These are phyloP conservation scores for Nymphalis polychloros DNA, from an alignment of 2,888 invertebrate species.

Conservation along the genomic window DNA sequence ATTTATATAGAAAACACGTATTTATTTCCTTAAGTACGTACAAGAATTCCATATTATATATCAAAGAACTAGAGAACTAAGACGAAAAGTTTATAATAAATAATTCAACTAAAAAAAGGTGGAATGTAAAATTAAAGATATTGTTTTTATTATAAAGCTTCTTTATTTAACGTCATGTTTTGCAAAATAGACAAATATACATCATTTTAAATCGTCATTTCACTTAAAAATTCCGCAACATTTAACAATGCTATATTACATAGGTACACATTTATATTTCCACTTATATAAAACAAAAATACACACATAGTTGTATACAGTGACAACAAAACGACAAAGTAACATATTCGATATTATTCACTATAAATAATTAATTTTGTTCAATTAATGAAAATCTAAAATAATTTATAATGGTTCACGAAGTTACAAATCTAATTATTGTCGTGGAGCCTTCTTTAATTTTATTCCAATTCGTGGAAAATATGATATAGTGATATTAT, in stretches of 20 bases:
- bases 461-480: slow-evolving; percentile 45
- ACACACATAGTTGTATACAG: slow-evolving; percentile 25
- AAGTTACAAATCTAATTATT: slow-evolving; percentile 57
- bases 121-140: neutral
- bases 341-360: slow-evolving; percentile 22
- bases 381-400: slow-evolving; percentile 13
- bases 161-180: slow-evolving; percentile 81
- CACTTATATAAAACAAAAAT: slow-evolving; percentile 26
- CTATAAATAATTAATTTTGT: slow-evolving; percentile 4
- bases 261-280: slow-evolving; percentile 58
- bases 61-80: too few relatives aligned
- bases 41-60: too few relatives aligned
- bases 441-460: slow-evolving; percentile 60
- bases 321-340: slow-evolving; percentile 19
- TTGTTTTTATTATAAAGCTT: slow-evolving; percentile 68
- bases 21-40: too few relatives aligned
- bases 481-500: neutral
- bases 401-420: slow-evolving; percentile 28
- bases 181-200: slow-evolving; percentile 82
- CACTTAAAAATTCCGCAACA: slow-evolving; percentile 77
- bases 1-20: too few relatives aligned
- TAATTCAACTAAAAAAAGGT: too few relatives aligned
- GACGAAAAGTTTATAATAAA: too few relatives aligned
- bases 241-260: slow-evolving; percentile 76
- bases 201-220: slow-evolving; percentile 69